Base-by-base conservation (phyloP, 1,140 invertebrate genomes). In the Helicoverpa zea region DNA sequence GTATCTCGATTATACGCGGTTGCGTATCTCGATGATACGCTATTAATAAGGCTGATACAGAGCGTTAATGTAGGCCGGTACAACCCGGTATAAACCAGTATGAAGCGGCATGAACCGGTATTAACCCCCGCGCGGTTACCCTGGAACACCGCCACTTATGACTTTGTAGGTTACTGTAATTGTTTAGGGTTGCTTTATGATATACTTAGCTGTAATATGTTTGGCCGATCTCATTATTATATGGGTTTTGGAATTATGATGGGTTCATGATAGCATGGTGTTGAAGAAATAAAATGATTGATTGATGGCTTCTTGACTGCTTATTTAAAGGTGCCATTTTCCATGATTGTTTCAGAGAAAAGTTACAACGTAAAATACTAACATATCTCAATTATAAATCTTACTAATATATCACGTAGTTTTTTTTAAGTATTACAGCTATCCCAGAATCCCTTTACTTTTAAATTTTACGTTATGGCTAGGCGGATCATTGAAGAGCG, bases 31-130 rank as follows among this genome's bases (percentile, higher is more conserved):
- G 88, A 93, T 93, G 88, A 92, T 92, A 86, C 77, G 83, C 86
- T 89, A 92, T 91, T 93, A 93, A 92, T 91, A 90, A 86, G 63
- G 83, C 88, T 84, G 89, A 91, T 91, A 91, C 86, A 80, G n/a
- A n/a, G 81, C 72, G 79, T 84, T 90, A 90, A 90, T 89, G 88
- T 81, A 82, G 86, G 23, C 23, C 23, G 23, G 23, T 23, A 23
- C 23, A 23, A 23, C 23, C 83, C 86, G n/a, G n/a, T n/a, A n/a
- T n/a, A n/a, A n/a, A n/a, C n/a, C 84, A 79, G 83, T 83, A 81
- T 87, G 83, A 86, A 86, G 81, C 87, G 35, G 35, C 7, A 9
- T 43, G 9, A 43, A 5, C 35, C 88, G 29, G 73, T 75, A 75
- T 75, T 75, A 73, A 75, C 63, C 63, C 63, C 35, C 16, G 63